Base-by-base conservation (phyloP, 2,888 invertebrate genomes). In the Dusona sp. region DNA sequence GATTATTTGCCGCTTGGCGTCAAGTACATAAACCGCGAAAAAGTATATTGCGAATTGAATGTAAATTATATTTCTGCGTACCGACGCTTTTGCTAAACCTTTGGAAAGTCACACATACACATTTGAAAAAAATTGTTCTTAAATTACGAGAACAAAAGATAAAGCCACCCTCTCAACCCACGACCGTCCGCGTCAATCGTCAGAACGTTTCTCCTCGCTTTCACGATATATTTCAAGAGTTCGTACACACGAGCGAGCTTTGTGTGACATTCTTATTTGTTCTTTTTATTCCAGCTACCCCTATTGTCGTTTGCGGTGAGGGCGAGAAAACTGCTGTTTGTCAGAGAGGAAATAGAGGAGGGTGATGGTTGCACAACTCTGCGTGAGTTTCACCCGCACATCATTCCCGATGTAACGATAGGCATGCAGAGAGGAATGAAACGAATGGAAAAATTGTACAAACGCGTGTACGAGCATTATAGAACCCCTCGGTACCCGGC, bases 401-500 rank as follows among this genome's bases (percentile, higher is more conserved):
- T 54, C 75, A 29, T 64, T 64, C 29, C 29, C 45, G 45, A 64
- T 33, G 75, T 77, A 45, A 42, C 45, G 75, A 33, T 33, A 11
- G 22, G 7, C n/a, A 36, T 29, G 25, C 51, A 57, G 22, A 57
- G 61, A 61, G 74, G 74, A 45, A 75, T 61, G 45, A 77, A 64
- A 64, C 75, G 75, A 45, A 64, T 64, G 78, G 51, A 42, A 79
- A 75, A 75, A 74, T 57, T 25, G 42, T 65, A 80, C 38, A 81
- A 78, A 82, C 72, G 78, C 48, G 77, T 73, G 65, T 72, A 73
- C 80, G 54, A 81, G 65, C 64, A 42, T 73, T 51, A 68, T 42
- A 48, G 22, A 45, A 33, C 36, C n/a, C 16, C 73, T 48, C 73
- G 45, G 29, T 29, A 61, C 36, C 51, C 77, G 80, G 83, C 80